Evolutionary conservation across 1,140 invertebrate species (phyloP).

Genomic region (Archivesica marissinica): DNA sequence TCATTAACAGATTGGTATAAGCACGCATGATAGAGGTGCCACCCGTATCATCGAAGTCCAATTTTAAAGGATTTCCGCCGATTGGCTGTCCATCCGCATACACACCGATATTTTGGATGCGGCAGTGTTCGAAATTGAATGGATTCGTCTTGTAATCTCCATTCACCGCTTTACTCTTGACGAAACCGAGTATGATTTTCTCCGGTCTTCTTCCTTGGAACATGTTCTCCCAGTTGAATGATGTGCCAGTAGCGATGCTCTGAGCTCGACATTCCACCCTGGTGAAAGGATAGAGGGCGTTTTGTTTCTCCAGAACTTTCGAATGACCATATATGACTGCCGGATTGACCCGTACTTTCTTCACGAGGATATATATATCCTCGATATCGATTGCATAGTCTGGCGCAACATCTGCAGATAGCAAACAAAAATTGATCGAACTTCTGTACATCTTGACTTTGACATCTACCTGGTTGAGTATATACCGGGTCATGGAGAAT

Average conservation of each 20-base stretch:
- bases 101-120: slow-evolving; percentile 49
- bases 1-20: slow-evolving; percentile 25
- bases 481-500: slow-evolving; percentile 45
- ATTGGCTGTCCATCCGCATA: slow-evolving; percentile 47
- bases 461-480: slow-evolving; percentile 52
- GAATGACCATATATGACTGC: slow-evolving; percentile 29
- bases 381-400: slow-evolving; percentile 26
- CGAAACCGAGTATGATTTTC: slow-evolving; percentile 12
- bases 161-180: neutral
- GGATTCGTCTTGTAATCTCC: slow-evolving; percentile 51
- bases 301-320: neutral
- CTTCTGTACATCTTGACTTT: slow-evolving; percentile 46
- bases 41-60: slow-evolving; percentile 42
- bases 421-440: slow-evolving; percentile 2
- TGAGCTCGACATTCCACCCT: slow-evolving; percentile 16
- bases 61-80: slow-evolving; percentile 42
- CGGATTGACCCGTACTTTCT: slow-evolving; percentile 31
- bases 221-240: slow-evolving; percentile 55
- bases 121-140: slow-evolving; percentile 49
- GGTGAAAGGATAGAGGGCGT: slow-evolving; percentile 14
- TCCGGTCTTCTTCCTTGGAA: slow-evolving; percentile 46
- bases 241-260: slow-evolving; percentile 34
- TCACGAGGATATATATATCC: slow-evolving; percentile 20
- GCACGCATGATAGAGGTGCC: slow-evolving; percentile 24
- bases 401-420: neutral